Conservation (phyloP, 2,888 invertebrate species). For the Sericinus montela region DNA sequence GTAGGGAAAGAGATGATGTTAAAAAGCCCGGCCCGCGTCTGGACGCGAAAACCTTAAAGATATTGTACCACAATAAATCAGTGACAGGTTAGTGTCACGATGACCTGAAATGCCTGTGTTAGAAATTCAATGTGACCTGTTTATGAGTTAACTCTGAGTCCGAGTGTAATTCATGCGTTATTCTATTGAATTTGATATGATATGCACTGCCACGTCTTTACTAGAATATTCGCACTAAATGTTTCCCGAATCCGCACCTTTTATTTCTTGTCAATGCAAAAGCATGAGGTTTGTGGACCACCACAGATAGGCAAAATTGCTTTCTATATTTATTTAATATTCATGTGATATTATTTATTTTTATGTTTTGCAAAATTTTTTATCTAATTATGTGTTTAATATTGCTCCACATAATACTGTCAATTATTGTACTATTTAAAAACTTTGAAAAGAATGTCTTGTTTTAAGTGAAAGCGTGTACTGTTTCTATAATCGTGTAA, state of each 20-base stretch:
- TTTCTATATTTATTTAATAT: constrained; percentile 31
- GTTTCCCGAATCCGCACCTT: constrained; percentile 62
- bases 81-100: constrained; percentile 78
- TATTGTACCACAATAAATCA: constrained; percentile 70
- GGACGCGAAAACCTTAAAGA: constrained; percentile 81
- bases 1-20: constrained; percentile 93
- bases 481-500: too few species aligned
- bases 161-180: constrained; percentile 34
- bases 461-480: too few species aligned
- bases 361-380: constrained; percentile 17
- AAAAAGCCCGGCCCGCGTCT: constrained; percentile 96
- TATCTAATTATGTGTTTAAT: constrained; percentile 16
- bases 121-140: constrained; percentile 60
- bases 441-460: too few species aligned
- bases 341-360: constrained; percentile 23
- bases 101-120: constrained; percentile 56
- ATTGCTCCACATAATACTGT: too few species aligned
- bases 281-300: constrained; percentile 52
- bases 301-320: constrained; percentile 32
- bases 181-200: constrained; percentile 36
- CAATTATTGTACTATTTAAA: too few species aligned
- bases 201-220: constrained; percentile 63
- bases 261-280: constrained; percentile 44
- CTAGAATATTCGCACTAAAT: constrained; percentile 59
- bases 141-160: constrained; percentile 41